These are phyloP conservation scores for Heliconius ismenius DNA, from an alignment of 2,888 invertebrate genomes.

Conservation along the genomic window DNA sequence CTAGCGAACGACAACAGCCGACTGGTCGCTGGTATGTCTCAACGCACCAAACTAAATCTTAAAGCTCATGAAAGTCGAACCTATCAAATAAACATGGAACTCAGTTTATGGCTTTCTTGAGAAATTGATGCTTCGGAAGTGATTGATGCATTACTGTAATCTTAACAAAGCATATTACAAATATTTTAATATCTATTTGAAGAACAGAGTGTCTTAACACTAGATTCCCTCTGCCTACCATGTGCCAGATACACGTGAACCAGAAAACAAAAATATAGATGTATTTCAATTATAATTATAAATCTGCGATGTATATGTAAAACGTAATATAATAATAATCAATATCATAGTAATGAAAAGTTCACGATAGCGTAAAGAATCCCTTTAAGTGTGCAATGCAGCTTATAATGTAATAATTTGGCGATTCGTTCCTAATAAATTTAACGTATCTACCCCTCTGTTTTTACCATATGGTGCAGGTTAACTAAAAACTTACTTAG, in stretches of 20 bases:
- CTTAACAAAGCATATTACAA: background rate
- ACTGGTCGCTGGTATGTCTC: conserved; percentile 65
- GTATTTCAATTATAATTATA: too few species aligned
- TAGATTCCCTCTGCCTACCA: too few species aligned
- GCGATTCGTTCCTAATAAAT: conserved; percentile 63
- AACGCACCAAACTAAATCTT: conserved; percentile 52
- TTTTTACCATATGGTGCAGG: conserved; percentile 64
- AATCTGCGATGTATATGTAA: too few species aligned
- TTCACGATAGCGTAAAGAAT: conserved; percentile 50
- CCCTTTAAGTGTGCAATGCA: conserved; percentile 61
- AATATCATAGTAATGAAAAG: conserved; percentile 18
- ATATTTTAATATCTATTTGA: too few species aligned
- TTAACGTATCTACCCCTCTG: conserved; percentile 61
- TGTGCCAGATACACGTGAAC: too few species aligned
- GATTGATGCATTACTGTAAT: background rate
- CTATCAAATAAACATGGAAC: conserved; percentile 41
- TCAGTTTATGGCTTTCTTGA: conserved; percentile 37
- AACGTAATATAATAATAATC: background rate
- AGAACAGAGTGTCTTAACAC: too few species aligned
- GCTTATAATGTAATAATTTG: conserved; percentile 68
- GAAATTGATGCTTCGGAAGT: background rate
- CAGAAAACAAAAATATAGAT: too few species aligned
- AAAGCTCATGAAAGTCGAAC: conserved; percentile 44
- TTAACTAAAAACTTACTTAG: conserved; percentile 56
- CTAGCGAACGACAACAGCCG: conserved; percentile 61